Base-by-base conservation (phyloP, 1,140 invertebrate species). In the Plectus sambesii region DNA sequence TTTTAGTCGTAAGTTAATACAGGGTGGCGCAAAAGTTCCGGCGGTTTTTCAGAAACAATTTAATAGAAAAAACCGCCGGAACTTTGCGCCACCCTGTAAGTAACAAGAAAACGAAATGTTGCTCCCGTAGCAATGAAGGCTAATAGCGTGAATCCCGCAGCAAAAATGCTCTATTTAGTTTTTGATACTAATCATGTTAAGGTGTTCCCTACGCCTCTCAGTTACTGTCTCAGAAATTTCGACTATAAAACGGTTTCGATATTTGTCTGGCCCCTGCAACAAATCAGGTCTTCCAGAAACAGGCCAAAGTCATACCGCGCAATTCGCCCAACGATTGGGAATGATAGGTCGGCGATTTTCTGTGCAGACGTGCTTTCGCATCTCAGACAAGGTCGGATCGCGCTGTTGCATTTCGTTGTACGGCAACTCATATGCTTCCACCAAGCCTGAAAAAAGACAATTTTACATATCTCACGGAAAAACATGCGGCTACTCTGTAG, bases 341-440 rank as follows among this genome's bases (percentile, higher is more conserved):
- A 92, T 83, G 40, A 79, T 81, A 1, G 89, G 89, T 49, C 89
- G 76, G 58, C 83, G 78, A 61, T 80, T 78, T 59, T 92, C 84
- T 12, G 75, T 74, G 62, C 84, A 89, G n/a, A 94, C 86, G 36
- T 88, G 82, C 73, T 83, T 82, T 37, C 81, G 76, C 87, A 94
- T 93, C 68, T 93, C 87, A 61, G 93, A 89, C 60, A 92, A 82
- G 19, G 81, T 82, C 1, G 89, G 89, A 77, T 94, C 88, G 6
- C 83, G 82, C 38, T 85, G 83, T 49, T 94, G 87, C 61, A 84
- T 76, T 70, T 93, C 88, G 73, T 84, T 87, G 73, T 88, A 96
- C 25, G 89, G 89, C 53, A 89, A 76, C 63, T 90, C 83, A 73
- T 90, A 93, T 42, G 92, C 87, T 63, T 89, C 86, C 58, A 49